Conservation (phyloP, 2,888 invertebrate species). For the Petrolisthes cinctipes region DNA sequence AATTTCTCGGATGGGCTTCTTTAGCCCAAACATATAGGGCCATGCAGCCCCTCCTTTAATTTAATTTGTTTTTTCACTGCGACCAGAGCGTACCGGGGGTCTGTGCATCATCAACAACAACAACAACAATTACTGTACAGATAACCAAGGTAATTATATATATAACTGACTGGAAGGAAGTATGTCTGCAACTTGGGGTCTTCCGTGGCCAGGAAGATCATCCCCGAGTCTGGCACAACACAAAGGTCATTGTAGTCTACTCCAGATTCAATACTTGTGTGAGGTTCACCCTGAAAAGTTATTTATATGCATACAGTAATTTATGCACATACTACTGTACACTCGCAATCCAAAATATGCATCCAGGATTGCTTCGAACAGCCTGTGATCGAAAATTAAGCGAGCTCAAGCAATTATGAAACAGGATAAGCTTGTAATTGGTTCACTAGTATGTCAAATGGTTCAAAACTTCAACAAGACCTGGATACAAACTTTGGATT, state of each 20-base stretch:
- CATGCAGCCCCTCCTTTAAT: too few relatives aligned
- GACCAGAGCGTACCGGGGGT: too few relatives aligned
- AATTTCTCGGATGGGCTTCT: too few relatives aligned
- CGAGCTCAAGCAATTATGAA: too few relatives aligned
- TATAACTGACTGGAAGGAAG: constrained; percentile 83
- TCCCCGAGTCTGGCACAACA: constrained; percentile 88
- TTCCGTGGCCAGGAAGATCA: constrained; percentile 95
- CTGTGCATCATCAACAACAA: too few relatives aligned
- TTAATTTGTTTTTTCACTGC: not conserved
- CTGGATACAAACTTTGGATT: too few relatives aligned
- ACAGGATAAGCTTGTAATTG: too few relatives aligned
- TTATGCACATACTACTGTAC: not conserved
- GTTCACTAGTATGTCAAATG: too few relatives aligned
- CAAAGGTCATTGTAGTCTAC: constrained; percentile 87
- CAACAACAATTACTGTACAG: too few relatives aligned
- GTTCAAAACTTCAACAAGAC: too few relatives aligned
- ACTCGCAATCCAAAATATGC: not conserved
- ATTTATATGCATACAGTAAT: not conserved
- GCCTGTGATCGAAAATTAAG: not conserved
- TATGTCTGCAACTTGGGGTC: constrained; percentile 93
- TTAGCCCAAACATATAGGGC: too few relatives aligned
- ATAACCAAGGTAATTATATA: not conserved
- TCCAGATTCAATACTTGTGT: constrained; percentile 90
- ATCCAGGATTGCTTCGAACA: not conserved
- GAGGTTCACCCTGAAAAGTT: constrained; percentile 73